phyloP scores from a whole-genome alignment of 2,797 vertebrate genomes.

The Myiotriccus ornatus region DNA sequence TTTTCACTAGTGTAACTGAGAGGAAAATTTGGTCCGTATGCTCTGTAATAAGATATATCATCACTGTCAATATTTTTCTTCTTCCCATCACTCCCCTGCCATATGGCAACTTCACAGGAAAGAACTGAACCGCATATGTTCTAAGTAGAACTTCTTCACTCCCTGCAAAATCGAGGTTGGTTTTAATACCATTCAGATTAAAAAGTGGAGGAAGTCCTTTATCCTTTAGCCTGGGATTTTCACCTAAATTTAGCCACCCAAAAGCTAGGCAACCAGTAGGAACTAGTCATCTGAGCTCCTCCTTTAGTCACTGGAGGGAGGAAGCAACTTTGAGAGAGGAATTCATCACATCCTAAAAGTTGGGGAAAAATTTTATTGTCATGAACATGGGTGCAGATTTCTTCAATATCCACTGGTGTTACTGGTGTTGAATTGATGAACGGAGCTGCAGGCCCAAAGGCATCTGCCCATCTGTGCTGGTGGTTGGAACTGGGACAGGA shows the following conservation, averaged over 20 bases:
- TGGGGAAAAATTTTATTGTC: not conserved
- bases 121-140: constrained; percentile 59
- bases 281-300: not conserved
- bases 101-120: constrained; percentile 66
- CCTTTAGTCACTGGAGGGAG: not conserved
- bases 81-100: constrained; percentile 51
- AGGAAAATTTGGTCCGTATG: constrained; percentile 62
- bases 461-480: not conserved
- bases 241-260: not conserved
- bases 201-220: constrained; percentile 13
- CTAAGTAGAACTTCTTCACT: constrained; percentile 50
- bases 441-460: not conserved
- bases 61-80: constrained; percentile 69
- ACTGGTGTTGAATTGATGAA: not conserved
- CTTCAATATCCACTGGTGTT: not conserved
- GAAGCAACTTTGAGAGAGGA: not conserved
- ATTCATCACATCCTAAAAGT: not conserved
- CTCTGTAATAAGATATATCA: constrained; percentile 58
- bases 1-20: constrained; percentile 66
- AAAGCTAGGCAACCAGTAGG: not conserved
- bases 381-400: not conserved
- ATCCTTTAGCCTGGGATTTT: not conserved
- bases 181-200: constrained; percentile 22
- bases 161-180: not conserved
- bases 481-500: not conserved